A percentile compares a stretch with the other conserved stretches of the same genome.
Evolutionary conservation across 2,888 invertebrate genomes (phyloP).

Genomic region (Podotricha telesiphe): DNA sequence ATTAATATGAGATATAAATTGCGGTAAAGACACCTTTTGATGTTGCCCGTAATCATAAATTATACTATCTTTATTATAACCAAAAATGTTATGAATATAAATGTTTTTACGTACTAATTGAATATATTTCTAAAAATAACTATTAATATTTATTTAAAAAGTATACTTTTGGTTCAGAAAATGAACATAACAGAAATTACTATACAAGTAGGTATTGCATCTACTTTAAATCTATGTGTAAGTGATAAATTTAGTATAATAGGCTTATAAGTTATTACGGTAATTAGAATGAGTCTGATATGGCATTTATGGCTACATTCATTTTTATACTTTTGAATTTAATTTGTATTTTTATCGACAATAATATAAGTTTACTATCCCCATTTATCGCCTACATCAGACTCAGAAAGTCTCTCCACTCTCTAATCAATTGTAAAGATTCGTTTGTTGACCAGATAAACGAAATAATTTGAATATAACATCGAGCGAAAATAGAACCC

Average conservation of each 20-base stretch:
- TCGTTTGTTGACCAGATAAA: too few species aligned
- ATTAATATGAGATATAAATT: constrained; percentile 49
- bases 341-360: not conserved
- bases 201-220: not conserved
- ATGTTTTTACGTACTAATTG: constrained; percentile 9
- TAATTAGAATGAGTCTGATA: too few species aligned
- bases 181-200: not conserved
- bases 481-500: too few species aligned
- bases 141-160: not conserved
- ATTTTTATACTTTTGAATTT: not conserved
- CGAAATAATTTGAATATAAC: too few species aligned
- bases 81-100: constrained; percentile 2
- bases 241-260: not conserved
- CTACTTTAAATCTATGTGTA: not conserved
- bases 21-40: constrained; percentile 35
- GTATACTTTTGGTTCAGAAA: not conserved
- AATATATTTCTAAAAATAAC: constrained; percentile 1
- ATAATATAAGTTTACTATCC: too few species aligned
- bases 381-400: too few species aligned
- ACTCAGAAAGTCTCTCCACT: too few species aligned
- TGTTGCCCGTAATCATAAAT: constrained; percentile 29
- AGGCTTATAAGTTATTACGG: not conserved
- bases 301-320: not conserved
- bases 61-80: constrained; percentile 1
- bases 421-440: too few species aligned